Base-by-base conservation (phyloP, 2,888 invertebrate genomes). In the Molanna angustata region DNA sequence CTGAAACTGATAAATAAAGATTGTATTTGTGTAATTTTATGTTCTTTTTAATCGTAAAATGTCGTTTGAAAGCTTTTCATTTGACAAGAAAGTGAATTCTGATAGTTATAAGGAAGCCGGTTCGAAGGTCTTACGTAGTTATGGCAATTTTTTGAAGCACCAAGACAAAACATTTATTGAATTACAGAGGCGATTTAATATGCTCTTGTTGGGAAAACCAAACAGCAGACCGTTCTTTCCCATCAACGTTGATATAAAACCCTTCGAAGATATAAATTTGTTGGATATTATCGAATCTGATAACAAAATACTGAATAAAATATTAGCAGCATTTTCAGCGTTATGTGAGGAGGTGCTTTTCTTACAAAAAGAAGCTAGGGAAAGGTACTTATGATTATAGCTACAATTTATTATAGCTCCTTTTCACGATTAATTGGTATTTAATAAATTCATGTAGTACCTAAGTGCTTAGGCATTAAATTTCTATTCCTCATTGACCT, bases 271-370 rank as follows among this genome's bases (percentile, higher is more conserved):
- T 59, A 74, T 84, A 11, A 74, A 81, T 3, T 68, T 90, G 22
- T 71, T 86, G 22, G 82, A 87, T 60, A 69, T 94, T 55, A 83
- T 90, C 9, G 84, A 88, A 60, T 90, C 90, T 18, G 92, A 94
- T 69, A 92, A 92, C 66, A 88, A 86, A 65, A 73, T 86, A 43
- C 78, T 94, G 62, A 86, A 86, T 27, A 86, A 89, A 72, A 80
- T 93, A 40, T 73, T 95, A 6, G 83, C 87, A 35, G 88, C 90
- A 1, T 80, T 95, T 53, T 83, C 87, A 13, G 83, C 88, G 6
- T 73, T 93, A 1, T 91, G 90, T 68, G 78, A 83, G 61, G 94
- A 95, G 74, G 83, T 90, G 54, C 73, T 80, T 49, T 67, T 78
- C 47, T 73, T 94, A 13, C 80, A 82, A 62, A 70, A 72, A 48